Conservation (phyloP, 2,797 vertebrate genomes). For the Microchirus variegatus region DNA sequence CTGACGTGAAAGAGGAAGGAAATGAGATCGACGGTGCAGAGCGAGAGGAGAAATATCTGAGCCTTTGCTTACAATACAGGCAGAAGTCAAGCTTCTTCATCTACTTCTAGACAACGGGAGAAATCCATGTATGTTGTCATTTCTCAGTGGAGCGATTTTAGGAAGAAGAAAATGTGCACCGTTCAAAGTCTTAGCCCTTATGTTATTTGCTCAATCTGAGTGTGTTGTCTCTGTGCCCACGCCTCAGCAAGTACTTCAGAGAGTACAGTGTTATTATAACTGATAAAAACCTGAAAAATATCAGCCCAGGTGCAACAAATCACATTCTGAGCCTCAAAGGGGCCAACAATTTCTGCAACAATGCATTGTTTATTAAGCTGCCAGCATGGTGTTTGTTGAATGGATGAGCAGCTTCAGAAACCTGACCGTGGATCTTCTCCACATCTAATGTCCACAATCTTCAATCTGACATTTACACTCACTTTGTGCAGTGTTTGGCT, state of each 20-base stretch:
- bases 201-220: background rate
- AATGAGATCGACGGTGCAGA: too few relatives aligned
- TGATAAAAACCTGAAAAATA: background rate
- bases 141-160: too few relatives aligned
- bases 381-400: background rate
- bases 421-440: background rate
- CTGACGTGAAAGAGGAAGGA: too few relatives aligned
- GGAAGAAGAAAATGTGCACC: background rate
- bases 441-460: background rate
- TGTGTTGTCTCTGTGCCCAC: background rate
- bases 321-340: background rate
- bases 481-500: background rate
- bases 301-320: background rate
- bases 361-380: background rate
- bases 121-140: too few relatives aligned
- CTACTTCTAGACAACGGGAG: too few relatives aligned
- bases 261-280: background rate
- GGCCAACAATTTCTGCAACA: background rate
- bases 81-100: too few relatives aligned
- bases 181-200: background rate
- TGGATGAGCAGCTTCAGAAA: background rate
- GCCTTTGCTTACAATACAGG: too few relatives aligned
- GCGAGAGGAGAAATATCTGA: too few relatives aligned
- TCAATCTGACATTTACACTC: background rate
- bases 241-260: background rate